phyloP scores from a whole-genome alignment of 2,113 vertebrate genomes.

The Noturus placidus region DNA sequence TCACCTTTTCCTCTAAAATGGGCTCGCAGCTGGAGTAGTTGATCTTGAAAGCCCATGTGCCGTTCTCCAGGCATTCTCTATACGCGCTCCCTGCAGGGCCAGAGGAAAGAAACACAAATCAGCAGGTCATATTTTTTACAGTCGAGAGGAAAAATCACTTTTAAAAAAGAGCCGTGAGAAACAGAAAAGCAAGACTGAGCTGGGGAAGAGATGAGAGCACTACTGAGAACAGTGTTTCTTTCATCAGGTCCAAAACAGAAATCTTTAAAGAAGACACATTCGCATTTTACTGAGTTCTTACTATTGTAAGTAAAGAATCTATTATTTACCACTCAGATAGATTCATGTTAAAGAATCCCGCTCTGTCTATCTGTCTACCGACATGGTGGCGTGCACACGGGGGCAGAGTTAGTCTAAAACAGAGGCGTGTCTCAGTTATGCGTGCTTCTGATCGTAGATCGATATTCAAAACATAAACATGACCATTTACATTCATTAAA shows the following conservation, averaged over 20 bases:
- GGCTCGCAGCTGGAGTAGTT: conserved; percentile 96
- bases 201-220: neutral
- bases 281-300: neutral
- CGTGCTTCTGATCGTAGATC: no score
- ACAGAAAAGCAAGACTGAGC: neutral
- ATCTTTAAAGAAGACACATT: neutral
- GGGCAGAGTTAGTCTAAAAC: neutral
- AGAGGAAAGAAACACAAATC: neutral
- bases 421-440: no score
- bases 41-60: conserved; percentile 91
- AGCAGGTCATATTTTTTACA: neutral
- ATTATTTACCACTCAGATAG: neutral
- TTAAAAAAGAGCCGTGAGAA: neutral
- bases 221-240: neutral
- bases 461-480: no score
- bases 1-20: conserved; percentile 92
- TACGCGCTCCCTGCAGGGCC: conserved; percentile 83
- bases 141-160: no score
- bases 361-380: neutral
- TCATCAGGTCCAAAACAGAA: neutral
- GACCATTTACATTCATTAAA: no score
- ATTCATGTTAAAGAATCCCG: neutral
- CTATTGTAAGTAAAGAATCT: neutral
- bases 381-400: no score
- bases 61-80: conserved; percentile 92